Evolutionary conservation across 2,797 vertebrate species (phyloP).

Genomic region (Eleutherodactylus coqui): DNA sequence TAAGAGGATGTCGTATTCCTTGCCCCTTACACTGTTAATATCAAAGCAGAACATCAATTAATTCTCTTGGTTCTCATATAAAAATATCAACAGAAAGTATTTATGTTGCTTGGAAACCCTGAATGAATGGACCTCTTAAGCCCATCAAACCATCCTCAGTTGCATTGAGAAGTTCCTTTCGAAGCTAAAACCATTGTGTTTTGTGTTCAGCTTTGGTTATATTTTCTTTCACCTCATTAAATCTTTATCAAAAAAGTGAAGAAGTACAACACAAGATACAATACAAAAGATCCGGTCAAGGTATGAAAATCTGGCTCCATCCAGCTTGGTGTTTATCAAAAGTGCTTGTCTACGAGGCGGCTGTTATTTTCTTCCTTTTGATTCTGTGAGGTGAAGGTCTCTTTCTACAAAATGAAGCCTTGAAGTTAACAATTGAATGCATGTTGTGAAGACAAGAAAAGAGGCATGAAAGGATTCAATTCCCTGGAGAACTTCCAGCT

Average conservation of each 20-base stretch:
- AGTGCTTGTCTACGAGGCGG: background rate
- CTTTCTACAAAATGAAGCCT: conserved; percentile 1
- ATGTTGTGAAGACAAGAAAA: background rate
- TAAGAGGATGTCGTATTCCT: no score
- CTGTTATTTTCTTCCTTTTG: conserved; percentile 8
- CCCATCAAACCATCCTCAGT: no score
- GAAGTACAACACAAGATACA: background rate
- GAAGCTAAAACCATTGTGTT: background rate
- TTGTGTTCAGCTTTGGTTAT: background rate
- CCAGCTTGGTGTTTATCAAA: background rate
- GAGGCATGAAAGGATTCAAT: background rate
- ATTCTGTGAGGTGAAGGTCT: conserved; percentile 6
- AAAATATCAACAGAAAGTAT: no score
- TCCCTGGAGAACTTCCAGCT: background rate
- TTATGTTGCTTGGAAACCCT: no score
- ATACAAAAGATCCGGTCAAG: background rate
- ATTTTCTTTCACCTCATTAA: background rate
- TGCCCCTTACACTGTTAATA: no score
- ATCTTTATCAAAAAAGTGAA: background rate
- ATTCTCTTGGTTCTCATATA: no score
- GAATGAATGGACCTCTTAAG: no score
- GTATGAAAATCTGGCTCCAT: background rate
- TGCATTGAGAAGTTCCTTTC: background rate
- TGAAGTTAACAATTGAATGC: conserved; percentile 10
- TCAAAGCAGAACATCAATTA: no score